These are phyloP conservation scores for Notothenia rossii DNA, from an alignment of 2,113 vertebrate species.

Conservation along the genomic window DNA sequence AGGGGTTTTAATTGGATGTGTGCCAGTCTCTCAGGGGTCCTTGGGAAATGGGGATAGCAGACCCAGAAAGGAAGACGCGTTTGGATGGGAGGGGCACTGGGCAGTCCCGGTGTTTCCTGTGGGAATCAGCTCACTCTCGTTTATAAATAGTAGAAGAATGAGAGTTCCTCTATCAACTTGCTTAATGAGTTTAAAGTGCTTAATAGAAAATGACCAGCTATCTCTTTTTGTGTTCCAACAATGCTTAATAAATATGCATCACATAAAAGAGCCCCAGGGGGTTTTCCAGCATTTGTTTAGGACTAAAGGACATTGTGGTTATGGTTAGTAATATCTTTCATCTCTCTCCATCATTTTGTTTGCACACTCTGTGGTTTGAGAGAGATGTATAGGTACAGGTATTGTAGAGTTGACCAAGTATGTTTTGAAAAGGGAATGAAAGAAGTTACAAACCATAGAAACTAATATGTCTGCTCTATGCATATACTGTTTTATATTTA, in stretches of 20 bases:
- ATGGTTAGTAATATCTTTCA: constrained; percentile 18
- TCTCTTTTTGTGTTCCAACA: constrained; percentile 5
- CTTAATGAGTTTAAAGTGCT: constrained; percentile 46
- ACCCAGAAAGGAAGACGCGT: constrained; percentile 32
- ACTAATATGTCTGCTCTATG: neutral
- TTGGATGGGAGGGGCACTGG: constrained; percentile 36
- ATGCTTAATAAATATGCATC: constrained; percentile 15
- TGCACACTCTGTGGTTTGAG: constrained; percentile 26
- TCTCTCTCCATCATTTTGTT: constrained; percentile 5
- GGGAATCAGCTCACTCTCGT: constrained; percentile 59
- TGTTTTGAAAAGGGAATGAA: neutral
- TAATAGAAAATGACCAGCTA: constrained; percentile 4
- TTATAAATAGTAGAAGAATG: constrained; percentile 46
- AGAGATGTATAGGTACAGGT: neutral
- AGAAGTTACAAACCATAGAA: neutral
- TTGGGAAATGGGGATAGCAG: constrained; percentile 54
- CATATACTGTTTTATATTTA: constrained; percentile 5
- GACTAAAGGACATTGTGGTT: constrained; percentile 1
- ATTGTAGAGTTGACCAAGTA: neutral
- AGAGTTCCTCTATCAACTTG: constrained; percentile 46
- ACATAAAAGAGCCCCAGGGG: neutral
- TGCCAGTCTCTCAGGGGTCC: constrained; percentile 66
- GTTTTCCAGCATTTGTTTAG: constrained; percentile 29
- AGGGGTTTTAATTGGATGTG: constrained; percentile 66
- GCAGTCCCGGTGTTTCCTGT: constrained; percentile 57